These are phyloP conservation scores for Leptocoma aspasia DNA, from an alignment of 2,113 vertebrate species.

Conservation along the genomic window DNA sequence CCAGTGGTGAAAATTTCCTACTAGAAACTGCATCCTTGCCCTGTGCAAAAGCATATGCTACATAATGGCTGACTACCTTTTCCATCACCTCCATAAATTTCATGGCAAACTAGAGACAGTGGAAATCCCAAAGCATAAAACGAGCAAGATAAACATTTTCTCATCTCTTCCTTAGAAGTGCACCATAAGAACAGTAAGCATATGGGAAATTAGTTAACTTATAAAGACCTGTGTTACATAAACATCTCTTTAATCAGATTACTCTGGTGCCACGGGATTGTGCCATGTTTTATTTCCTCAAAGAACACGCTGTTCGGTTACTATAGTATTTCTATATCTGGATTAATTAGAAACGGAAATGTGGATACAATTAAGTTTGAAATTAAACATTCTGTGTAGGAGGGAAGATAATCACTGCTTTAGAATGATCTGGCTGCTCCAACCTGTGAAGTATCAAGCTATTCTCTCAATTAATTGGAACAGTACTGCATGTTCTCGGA, in stretches of 20 bases:
- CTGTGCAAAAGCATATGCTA: background rate
- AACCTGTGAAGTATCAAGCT: slow-evolving; percentile 52
- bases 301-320: slow-evolving; percentile 68
- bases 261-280: slow-evolving; percentile 26
- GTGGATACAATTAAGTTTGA: slow-evolving; percentile 70
- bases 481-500: slow-evolving; percentile 41
- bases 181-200: slow-evolving; percentile 6
- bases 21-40: background rate
- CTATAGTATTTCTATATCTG: slow-evolving; percentile 71
- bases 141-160: background rate
- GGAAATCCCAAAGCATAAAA: slow-evolving; percentile 16
- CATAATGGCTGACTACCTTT: background rate
- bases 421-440: slow-evolving; percentile 59
- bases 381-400: slow-evolving; percentile 70
- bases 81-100: background rate
- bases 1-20: background rate
- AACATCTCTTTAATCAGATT: slow-evolving; percentile 53
- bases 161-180: slow-evolving; percentile 15
- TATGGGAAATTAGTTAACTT: slow-evolving; percentile 44
- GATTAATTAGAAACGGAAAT: slow-evolving; percentile 77
- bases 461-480: slow-evolving; percentile 56
- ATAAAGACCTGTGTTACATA: slow-evolving; percentile 26
- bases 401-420: slow-evolving; percentile 70
- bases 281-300: slow-evolving; percentile 48
- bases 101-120: background rate